Base-by-base conservation (phyloP, 2,888 invertebrate genomes). In the Operophtera brumata region DNA sequence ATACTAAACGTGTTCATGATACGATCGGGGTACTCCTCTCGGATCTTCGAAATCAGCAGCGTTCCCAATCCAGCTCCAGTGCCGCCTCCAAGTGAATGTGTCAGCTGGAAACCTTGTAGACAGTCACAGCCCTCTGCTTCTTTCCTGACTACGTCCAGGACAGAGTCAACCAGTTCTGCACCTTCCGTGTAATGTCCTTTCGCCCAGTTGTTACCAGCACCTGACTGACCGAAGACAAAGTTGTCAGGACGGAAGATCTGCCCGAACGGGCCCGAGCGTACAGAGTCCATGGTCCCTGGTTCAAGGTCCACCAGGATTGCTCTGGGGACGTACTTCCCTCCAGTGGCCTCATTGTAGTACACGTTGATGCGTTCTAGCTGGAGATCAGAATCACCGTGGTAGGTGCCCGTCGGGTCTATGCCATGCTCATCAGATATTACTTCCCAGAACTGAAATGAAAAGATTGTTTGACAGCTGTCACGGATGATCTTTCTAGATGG, bases 341-440 rank as follows among this genome's bases (percentile, higher is more conserved):
- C 92, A 8, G 91, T 90, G 13, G 94, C 94, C 73, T 94, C 94
- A 80, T 93, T 94, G 86, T 94, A 94, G 80, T 94, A 95, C 44
- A 94, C 94, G 75, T 93, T 93, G 73, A 94, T 94, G 65, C 94
- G 87, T 80, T 94, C 94, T 70, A 94, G 80, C 76, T 95, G 94
- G 42, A 94, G 91, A 62, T 93, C 93, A n/a, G 93, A 93, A 79
- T 94, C 93, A 35, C 94, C 94, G 70, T 92, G 91, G 81, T 94
- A 94, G 30, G 92, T 91, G 61, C 94, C 94, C 32, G 93, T 92
- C 36, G 93, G 93, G 74, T 94, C 93, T 70, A 95, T 94, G 58
- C 94, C 94, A 77, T 95, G 94, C 71, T 94, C 95, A 77, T 95
- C 95, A 43, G 95, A 95, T 77, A 96, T 96, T 36, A 95, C 94